These are phyloP conservation scores for Lepidostoma basale DNA, from an alignment of 1,140 invertebrate genomes.

Conservation along the genomic window DNA sequence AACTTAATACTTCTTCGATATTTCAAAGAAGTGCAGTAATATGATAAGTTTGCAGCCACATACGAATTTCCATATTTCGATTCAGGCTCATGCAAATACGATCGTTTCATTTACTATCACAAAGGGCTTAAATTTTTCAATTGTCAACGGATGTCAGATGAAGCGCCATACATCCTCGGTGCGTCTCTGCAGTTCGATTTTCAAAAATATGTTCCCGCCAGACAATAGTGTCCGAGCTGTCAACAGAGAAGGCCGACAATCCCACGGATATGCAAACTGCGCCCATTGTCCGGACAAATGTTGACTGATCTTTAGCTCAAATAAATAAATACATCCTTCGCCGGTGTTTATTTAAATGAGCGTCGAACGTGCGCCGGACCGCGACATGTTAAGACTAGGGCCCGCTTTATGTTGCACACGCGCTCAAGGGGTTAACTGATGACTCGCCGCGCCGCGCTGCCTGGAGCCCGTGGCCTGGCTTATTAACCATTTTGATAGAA, in stretches of 20 bases:
- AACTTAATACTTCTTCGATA: no score
- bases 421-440: background rate
- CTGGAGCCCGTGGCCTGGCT: no score
- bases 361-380: slow-evolving; percentile 8
- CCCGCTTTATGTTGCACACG: slow-evolving; percentile 12
- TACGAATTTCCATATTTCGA: no score
- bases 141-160: no score
- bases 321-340: slow-evolving; percentile 36
- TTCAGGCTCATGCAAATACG: no score
- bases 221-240: slow-evolving; percentile 18
- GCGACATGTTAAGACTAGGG: background rate
- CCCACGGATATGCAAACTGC: slow-evolving; percentile 33
- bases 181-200: slow-evolving; percentile 3
- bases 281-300: slow-evolving; percentile 37
- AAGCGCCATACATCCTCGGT: background rate
- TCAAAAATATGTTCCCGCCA: slow-evolving; percentile 8
- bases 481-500: no score
- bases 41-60: no score
- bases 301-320: slow-evolving; percentile 40
- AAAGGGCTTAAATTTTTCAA: no score
- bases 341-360: slow-evolving; percentile 31
- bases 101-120: no score
- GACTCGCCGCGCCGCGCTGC: no score
- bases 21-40: no score
- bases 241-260: slow-evolving; percentile 24